These are phyloP conservation scores for Antheraea mylitta DNA, from an alignment of 1,140 invertebrate genomes.

Conservation along the genomic window DNA sequence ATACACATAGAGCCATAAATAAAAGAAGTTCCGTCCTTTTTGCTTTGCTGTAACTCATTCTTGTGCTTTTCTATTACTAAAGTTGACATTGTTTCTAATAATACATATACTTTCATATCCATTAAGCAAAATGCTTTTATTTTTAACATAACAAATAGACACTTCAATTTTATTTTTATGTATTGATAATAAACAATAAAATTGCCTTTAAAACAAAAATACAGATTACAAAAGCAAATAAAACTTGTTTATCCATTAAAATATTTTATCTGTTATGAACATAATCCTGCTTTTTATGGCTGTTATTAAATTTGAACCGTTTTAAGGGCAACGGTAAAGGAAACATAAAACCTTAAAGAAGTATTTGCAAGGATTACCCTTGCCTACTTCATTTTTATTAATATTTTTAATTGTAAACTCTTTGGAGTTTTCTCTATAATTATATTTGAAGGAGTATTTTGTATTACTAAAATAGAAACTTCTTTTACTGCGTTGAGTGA, in stretches of 20 bases:
- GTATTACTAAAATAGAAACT: not conserved
- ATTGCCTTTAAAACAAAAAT: conserved; percentile 31
- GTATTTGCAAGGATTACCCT: conserved; percentile 63
- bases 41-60: too few relatives aligned
- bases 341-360: conserved; percentile 51
- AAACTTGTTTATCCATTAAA: conserved; percentile 63
- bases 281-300: conserved; percentile 67
- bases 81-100: too few relatives aligned
- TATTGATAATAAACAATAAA: not conserved
- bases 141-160: too few relatives aligned
- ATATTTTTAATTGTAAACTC: conserved; percentile 29
- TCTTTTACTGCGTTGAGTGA: not conserved
- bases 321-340: conserved; percentile 65
- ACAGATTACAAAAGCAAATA: conserved; percentile 70
- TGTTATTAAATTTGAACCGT: conserved; percentile 62
- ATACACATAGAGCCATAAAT: too few relatives aligned
- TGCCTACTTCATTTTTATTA: conserved; percentile 28
- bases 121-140: too few relatives aligned
- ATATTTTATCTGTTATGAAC: conserved; percentile 77
- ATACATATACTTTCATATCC: too few relatives aligned
- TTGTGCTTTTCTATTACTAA: too few relatives aligned
- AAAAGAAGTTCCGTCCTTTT: too few relatives aligned
- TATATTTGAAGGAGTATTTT: not conserved
- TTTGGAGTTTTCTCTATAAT: conserved; percentile 4
- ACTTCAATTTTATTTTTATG: too few relatives aligned